Evolutionary conservation across 2,888 invertebrate genomes (phyloP), one percentile per base, ranked within the genome.

Genomic region (Heterodera filipjevi): DNA sequence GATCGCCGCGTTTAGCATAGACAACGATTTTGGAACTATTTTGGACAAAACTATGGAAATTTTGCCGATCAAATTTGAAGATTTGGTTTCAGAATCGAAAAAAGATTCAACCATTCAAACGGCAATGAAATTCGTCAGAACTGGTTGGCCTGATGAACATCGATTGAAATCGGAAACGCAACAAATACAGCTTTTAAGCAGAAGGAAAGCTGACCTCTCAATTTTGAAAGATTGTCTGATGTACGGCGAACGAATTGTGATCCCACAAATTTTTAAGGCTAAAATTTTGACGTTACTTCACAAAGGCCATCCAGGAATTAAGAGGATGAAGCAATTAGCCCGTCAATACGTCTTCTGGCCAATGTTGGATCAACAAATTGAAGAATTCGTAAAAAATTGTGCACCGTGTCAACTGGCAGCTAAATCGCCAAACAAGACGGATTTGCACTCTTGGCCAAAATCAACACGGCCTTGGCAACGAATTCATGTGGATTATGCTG

Each of bases 401-500:
- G 27, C 22, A 0, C 44, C 30, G 1, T 88, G 87, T 75, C 80
- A 77, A 32, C 22, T 33, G 1, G 77, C 79, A 12, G 81, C 82
- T 14, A 83, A 81, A 35, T 70, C 66, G 2, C 87, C 86, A n/a
- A 64, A 77, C 66, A 82, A 83, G 71, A 81, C 82, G 30, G 79
- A 81, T 2, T 81, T 87, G 3, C 82, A 83, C 66, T 82, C 87
- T 22, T 89, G 89, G 89, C 79, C 82, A 33, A 81, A 64, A 49
- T 83, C 89, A 35, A 81, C 78, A 10, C 80, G 83, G 75, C 86
- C 87, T 16, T 90, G 89, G 89, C 84, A 89, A 76, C 82, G 90
- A 32, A 59, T 90, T 6, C 90, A 91, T 83, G 84, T 90, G 27
- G 91, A 91, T 82, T 90, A 89, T 85, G 90, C 90, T 19, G 90